Evolutionary conservation across 2,113 vertebrate genomes (phyloP), one percentile per base, ranked within the genome.

Genomic region (Enhydra lutris): DNA sequence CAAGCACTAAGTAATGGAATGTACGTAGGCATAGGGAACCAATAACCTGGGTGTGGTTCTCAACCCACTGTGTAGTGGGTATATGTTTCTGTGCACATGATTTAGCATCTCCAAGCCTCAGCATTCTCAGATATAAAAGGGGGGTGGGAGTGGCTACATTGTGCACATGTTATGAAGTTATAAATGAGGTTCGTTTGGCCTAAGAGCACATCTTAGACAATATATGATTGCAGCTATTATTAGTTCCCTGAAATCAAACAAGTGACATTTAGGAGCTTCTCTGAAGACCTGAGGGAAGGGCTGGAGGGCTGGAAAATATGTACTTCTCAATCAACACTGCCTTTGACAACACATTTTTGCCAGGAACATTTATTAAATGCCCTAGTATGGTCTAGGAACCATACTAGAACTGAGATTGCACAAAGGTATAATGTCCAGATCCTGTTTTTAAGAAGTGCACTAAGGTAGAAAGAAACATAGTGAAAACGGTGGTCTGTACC

Each of bases 11-110:
- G 47, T 34, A 26, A 36, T 26, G 17, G 23, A 57, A 95, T 39
- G 4, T 7, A 4, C 9, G 18, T 23, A 23, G 31, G 31, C 29
- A 3, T 0, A 21, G 15, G 71, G 12, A 0, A 21, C 6, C 1
- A 18, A 21, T n/a, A 18, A 63, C 13, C 17, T 11, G 3, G 23
- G 0, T 36, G 39, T 31, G 39, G 13, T 7, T 89, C 20, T 42
- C 50, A 23, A 34, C 29, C 15, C 6, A 2, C 4, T 52, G 1
- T 13, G 23, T 7, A 71, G 3, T 4, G n/a, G 7, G 7, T 17
- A 0, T n/a, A 2, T 12, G 29, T 14, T 45, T 55, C 55, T 36
- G 36, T 5, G 10, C 17, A 42, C 2, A 15, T 23, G 42, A 21
- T 67, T 65, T 57, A 29, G 47, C 59, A 9, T 85, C 50, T n/a